Evolutionary conservation across 2,113 vertebrate species (phyloP).

Genomic region (Lucifuga dentata): DNA sequence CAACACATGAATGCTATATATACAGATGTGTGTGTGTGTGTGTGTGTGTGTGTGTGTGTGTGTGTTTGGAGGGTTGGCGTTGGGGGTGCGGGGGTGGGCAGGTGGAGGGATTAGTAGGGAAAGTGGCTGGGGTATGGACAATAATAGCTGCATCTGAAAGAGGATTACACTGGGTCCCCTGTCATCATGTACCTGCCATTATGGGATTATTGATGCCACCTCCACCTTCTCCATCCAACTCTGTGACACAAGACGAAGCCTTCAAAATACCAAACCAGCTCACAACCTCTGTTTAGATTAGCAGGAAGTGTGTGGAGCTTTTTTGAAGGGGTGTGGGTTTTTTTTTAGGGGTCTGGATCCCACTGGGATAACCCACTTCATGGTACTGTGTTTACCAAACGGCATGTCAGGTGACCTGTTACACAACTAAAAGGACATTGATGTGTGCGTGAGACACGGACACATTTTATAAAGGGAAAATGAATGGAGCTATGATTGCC

Average conservation of each 20-base stretch:
- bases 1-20: not conserved
- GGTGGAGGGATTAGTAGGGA: conserved; percentile 68
- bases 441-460: conserved; percentile 3
- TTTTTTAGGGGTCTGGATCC: conserved; percentile 24
- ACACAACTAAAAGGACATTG: conserved; percentile 8
- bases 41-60: not conserved
- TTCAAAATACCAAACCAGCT: conserved; percentile 42
- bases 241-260: conserved; percentile 43
- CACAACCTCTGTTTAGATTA: conserved; percentile 19
- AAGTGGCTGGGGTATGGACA: conserved; percentile 63
- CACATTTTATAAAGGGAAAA: conserved; percentile 3
- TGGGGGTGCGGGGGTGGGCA: not conserved
- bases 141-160: conserved; percentile 76
- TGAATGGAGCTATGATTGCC: conserved; percentile 53
- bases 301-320: conserved; percentile 12
- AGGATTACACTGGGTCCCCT: conserved; percentile 76
- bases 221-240: conserved; percentile 62
- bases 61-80: too few species aligned
- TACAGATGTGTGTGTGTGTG: not conserved
- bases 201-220: conserved; percentile 75
- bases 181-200: conserved; percentile 76
- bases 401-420: not conserved
- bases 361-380: conserved; percentile 36
- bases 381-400: not conserved
- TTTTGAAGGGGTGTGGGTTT: conserved; percentile 9